A percentile compares a stretch with the other conserved stretches of the same genome.
Evolutionary conservation across 2,888 invertebrate genomes (phyloP).

Genomic region (Biston betularia): DNA sequence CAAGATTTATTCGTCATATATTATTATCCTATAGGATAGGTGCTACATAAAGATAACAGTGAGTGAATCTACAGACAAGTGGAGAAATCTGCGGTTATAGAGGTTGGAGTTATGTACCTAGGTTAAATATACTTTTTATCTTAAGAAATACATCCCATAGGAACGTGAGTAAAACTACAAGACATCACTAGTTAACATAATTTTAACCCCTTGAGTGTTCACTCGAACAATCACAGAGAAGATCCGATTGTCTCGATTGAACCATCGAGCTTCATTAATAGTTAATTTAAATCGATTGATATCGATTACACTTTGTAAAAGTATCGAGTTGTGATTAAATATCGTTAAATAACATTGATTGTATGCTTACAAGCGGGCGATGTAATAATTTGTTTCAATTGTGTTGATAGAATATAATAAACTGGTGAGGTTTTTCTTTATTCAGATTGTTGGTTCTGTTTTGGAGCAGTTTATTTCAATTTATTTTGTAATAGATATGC

Average conservation of each 20-base stretch:
- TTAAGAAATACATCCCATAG: background rate
- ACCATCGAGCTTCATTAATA: slow-evolving; percentile 72
- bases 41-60: no score
- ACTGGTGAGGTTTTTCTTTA: slow-evolving; percentile 28
- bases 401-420: slow-evolving; percentile 66
- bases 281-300: slow-evolving; percentile 82
- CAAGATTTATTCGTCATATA: no score
- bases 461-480: background rate
- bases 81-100: no score
- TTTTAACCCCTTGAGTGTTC: background rate
- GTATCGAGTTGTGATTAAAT: slow-evolving; percentile 76
- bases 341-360: slow-evolving; percentile 80
- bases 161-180: background rate
- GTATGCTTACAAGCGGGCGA: slow-evolving; percentile 69
- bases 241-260: slow-evolving; percentile 73
- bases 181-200: background rate
- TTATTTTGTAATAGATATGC: background rate
- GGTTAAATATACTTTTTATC: no score
- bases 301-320: slow-evolving; percentile 81
- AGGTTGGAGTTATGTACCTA: no score
- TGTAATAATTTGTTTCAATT: slow-evolving; percentile 81
- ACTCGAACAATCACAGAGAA: slow-evolving; percentile 19
- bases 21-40: no score
- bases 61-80: no score
- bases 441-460: slow-evolving; percentile 2